phyloP scores from a whole-genome alignment of 2,797 vertebrate species.

The Jordanella pulchra region DNA sequence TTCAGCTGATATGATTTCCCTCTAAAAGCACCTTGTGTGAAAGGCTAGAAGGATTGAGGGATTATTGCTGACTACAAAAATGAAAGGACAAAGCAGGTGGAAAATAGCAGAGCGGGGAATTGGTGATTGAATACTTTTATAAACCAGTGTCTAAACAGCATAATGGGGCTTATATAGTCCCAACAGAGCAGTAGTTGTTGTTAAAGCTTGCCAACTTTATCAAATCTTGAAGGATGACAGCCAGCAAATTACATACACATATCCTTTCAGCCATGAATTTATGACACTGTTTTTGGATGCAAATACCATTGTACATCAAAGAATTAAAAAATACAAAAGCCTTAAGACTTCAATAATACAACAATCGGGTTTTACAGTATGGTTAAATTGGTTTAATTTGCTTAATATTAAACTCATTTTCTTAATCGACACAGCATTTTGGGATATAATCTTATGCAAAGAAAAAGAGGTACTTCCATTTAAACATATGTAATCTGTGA shows the following conservation, averaged over 20 bases:
- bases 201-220: conserved; percentile 50
- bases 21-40: conserved; percentile 30
- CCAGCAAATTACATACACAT: conserved; percentile 9
- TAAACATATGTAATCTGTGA: conserved; percentile 33
- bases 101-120: conserved; percentile 33
- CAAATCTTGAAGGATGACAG: conserved; percentile 35
- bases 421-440: conserved; percentile 29
- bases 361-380: neutral
- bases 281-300: conserved; percentile 4
- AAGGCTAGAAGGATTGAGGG: conserved; percentile 11
- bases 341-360: neutral
- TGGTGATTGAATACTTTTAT: conserved; percentile 48
- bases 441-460: conserved; percentile 10
- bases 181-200: conserved; percentile 48
- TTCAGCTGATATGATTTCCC: conserved; percentile 10
- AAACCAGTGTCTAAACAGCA: conserved; percentile 35
- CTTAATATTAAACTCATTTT: conserved; percentile 13
- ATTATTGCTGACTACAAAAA: conserved; percentile 25
- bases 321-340: conserved; percentile 11
- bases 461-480: conserved; percentile 7
- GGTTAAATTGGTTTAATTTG: neutral
- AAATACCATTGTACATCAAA: conserved; percentile 17
- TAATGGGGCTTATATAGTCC: conserved; percentile 39
- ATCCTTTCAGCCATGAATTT: conserved; percentile 17
- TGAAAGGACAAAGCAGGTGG: conserved; percentile 28